Base-by-base conservation (phyloP, 30 jellyfish, hydroid and myxozoan species). In the Chrysaora quinquecirrha region DNA sequence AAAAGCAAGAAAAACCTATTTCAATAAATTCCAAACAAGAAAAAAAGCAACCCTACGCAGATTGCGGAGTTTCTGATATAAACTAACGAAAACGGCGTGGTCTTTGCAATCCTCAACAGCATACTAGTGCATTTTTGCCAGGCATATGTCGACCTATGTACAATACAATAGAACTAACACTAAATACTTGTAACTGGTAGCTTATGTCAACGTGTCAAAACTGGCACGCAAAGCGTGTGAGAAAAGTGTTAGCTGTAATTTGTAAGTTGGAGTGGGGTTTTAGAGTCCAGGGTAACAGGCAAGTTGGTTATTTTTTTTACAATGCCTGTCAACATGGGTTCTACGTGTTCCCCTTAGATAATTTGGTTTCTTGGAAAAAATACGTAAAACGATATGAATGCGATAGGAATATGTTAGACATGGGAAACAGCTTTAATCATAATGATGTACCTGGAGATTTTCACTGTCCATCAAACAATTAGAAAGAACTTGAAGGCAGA, bases 381-480 rank as follows among this genome's bases (percentile, higher is more conserved):
- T n/a, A n/a, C n/a, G n/a, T n/a, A n/a, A n/a, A n/a, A n/a, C n/a
- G n/a, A 16, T 16, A 43, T 43, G 58, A 43, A 9, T 16, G 16
- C 9, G 58, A n/a, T 34, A 10, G 25, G 4, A 48, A 4, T 34
- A 0, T 12, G 69, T 23, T 11, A 46, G 16, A 71, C 68, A 29
- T 29, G 7, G 21, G 24, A 32, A 67, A 9, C 11, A 30, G 34
- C 21, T 25, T 2, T 4, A 67, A 9, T 4, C 19, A 29, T 6
- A 6, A 4, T n/a, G 16, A 43, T 43, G 16, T 46, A 90, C 97
- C 90, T 85, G 94, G 30, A 90, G 71, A 47, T 74, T 83, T 54
- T 90, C 97, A 54, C 52, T 62, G 31, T 90, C 97, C 80, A 48
- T 82, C 38, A 90, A 83, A 25, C 90, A 83, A 34, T 75, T 83